These are phyloP conservation scores for Stegastes partitus DNA, from an alignment of 2,113 vertebrate species.

Conservation along the genomic window DNA sequence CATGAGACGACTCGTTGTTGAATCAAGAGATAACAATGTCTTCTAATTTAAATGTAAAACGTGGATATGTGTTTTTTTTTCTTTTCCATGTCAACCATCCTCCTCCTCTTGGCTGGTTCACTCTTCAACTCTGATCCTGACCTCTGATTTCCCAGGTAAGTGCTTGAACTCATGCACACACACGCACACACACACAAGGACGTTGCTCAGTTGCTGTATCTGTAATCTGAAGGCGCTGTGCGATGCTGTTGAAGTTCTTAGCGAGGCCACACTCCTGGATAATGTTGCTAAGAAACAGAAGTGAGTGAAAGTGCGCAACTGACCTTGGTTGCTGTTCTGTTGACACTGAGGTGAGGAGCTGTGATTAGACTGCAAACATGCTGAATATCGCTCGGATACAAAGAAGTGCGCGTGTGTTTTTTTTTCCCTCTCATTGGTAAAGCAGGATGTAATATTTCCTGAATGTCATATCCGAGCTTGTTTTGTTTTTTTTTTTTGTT, in stretches of 20 bases:
- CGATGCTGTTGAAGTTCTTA: conserved; percentile 37
- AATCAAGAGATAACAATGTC: not conserved
- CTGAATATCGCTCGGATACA: conserved; percentile 22
- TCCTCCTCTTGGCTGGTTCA: conserved; percentile 18
- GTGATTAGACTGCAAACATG: conserved; percentile 64
- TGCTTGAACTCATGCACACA: conserved; percentile 45
- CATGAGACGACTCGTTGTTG: not conserved
- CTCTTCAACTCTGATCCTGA: conserved; percentile 36
- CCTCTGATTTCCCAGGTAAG: conserved; percentile 71
- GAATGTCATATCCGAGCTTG: conserved; percentile 18
- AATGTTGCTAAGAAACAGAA: conserved; percentile 83
- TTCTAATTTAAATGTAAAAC: not conserved
- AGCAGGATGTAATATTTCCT: conserved; percentile 25
- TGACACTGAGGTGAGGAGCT: conserved; percentile 66
- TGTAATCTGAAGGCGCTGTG: conserved; percentile 44
- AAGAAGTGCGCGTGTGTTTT: conserved; percentile 7
- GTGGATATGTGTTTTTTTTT: conserved; percentile 18
- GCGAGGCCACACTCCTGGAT: conserved; percentile 55
- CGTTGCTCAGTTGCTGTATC: conserved; percentile 48
- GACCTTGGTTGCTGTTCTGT: conserved; percentile 72
- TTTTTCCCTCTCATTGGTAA: conserved; percentile 1
- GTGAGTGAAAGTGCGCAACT: conserved; percentile 67
- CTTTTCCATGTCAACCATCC: conserved; percentile 58
- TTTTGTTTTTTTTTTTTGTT: conserved; percentile 8
- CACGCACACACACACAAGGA: conserved; percentile 23